These are phyloP conservation scores for Agrypnus murinus DNA, from an alignment of 2,888 invertebrate species.

Conservation along the genomic window DNA sequence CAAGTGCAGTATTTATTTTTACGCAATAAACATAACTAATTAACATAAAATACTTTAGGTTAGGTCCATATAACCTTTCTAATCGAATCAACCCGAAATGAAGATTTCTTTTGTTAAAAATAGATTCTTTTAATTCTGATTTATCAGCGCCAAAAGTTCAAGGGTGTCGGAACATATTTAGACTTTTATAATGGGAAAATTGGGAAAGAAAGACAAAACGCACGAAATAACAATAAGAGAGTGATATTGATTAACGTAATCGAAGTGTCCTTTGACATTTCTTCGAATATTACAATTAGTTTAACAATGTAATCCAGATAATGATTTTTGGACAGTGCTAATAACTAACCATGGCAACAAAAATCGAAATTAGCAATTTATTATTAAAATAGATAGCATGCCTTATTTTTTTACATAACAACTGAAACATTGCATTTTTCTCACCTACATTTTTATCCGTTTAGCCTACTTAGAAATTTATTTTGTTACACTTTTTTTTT, in stretches of 20 bases:
- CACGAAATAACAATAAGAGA: constrained; percentile 2
- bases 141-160: neutral
- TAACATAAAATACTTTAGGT: neutral
- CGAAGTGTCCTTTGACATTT: constrained; percentile 23
- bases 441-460: constrained; percentile 42
- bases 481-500: constrained; percentile 14
- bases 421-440: constrained; percentile 31
- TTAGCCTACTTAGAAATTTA: constrained; percentile 36
- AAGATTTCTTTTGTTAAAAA: constrained; percentile 12
- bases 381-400: neutral
- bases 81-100: constrained; percentile 4
- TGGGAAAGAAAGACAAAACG: neutral
- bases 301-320: constrained; percentile 5
- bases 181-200: neutral
- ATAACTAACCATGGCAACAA: constrained; percentile 26
- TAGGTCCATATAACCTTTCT: constrained; percentile 13
- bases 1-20: too few species aligned
- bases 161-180: neutral
- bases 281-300: neutral
- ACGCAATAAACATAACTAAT: neutral
- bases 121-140: constrained; percentile 13
- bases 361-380: neutral
- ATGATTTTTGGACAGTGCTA: constrained; percentile 14
- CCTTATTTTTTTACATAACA: constrained; percentile 27
- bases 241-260: constrained; percentile 11